Conservation (phyloP, 2,113 vertebrate genomes). For the Quiscalus mexicanus region DNA sequence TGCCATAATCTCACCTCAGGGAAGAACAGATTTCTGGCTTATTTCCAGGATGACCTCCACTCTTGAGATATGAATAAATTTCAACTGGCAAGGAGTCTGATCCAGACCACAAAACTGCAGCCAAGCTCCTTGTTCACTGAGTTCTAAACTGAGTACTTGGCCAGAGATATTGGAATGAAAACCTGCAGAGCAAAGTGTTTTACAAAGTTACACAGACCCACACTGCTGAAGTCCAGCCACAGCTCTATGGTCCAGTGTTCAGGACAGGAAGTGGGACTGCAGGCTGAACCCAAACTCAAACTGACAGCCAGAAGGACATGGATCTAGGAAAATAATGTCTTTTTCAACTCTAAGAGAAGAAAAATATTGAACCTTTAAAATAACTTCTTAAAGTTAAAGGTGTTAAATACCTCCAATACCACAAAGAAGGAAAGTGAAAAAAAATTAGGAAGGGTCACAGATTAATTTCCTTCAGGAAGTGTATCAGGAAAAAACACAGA, state of each 20-base stretch:
- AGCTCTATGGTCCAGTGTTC: not conserved
- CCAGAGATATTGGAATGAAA: not conserved
- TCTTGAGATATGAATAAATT: not conserved
- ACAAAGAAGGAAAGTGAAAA: not conserved
- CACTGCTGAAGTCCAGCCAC: not conserved
- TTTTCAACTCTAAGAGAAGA: not conserved
- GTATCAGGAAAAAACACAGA: not conserved
- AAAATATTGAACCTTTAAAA: not conserved
- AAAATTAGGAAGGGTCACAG: not conserved
- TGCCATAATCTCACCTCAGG: not conserved
- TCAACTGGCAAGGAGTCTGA: not conserved
- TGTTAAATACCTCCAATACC: not conserved
- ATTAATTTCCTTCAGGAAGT: not conserved
- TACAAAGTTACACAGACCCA: not conserved
- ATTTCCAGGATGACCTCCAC: not conserved
- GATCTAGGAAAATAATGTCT: not conserved
- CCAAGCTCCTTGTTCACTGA: slow-evolving; percentile 2
- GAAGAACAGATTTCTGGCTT: not conserved
- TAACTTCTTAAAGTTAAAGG: not conserved
- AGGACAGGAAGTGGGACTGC: not conserved
- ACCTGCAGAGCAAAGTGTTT: slow-evolving; percentile 4
- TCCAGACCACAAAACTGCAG: not conserved
- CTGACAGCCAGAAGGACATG: not conserved
- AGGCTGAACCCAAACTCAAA: not conserved
- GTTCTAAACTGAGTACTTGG: not conserved